phyloP scores from a whole-genome alignment of 2,888 invertebrate genomes.

The Thereva nobilitata region DNA sequence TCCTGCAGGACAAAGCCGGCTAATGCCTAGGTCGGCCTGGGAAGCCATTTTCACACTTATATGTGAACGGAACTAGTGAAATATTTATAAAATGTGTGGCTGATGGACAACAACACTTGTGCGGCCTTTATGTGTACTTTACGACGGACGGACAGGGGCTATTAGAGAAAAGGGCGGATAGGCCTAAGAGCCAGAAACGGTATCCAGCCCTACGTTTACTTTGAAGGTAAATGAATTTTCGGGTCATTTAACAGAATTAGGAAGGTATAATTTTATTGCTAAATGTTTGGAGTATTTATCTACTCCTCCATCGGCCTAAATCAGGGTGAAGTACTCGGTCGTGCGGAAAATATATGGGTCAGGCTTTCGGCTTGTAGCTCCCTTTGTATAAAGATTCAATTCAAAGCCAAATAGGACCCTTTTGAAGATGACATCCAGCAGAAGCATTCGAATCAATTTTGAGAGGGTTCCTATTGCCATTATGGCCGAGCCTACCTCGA shows the following conservation, averaged over 20 bases:
- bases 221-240: slow-evolving; percentile 33
- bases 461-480: no score
- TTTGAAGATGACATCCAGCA: no score
- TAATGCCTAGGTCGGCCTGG: slow-evolving; percentile 22
- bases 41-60: slow-evolving; percentile 17
- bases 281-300: slow-evolving; percentile 11
- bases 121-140: slow-evolving; percentile 26
- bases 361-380: neutral
- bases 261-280: slow-evolving; percentile 32
- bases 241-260: slow-evolving; percentile 36
- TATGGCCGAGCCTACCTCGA: no score
- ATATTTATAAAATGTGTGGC: slow-evolving; percentile 32
- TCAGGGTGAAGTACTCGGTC: slow-evolving; percentile 8
- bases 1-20: slow-evolving; percentile 2
- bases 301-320: slow-evolving; percentile 5
- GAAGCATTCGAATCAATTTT: no score
- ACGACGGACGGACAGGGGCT: neutral
- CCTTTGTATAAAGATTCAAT: slow-evolving; percentile 3
- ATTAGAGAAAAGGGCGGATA: slow-evolving; percentile 5
- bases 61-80: slow-evolving; percentile 16
- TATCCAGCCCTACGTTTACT: slow-evolving; percentile 2
- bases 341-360: slow-evolving; percentile 17
- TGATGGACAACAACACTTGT: slow-evolving; percentile 27
- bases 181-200: slow-evolving; percentile 3
- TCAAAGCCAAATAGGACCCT: neutral